Conservation (phyloP, 2,888 invertebrate genomes). For the Sisyra nigra region DNA sequence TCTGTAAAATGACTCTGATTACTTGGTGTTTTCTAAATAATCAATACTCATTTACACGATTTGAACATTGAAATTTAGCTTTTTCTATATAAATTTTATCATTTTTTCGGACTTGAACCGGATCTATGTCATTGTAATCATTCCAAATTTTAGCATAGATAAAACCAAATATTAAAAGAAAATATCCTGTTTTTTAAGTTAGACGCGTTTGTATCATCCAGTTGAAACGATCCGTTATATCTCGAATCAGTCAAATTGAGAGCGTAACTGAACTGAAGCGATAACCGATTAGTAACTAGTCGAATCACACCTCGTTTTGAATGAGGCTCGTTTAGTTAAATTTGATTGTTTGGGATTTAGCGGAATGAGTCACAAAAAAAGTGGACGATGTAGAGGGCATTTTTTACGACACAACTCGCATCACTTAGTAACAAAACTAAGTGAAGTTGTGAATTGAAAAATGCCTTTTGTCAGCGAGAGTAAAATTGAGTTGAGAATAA, state of each 20-base stretch:
- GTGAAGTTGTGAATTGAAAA: neutral
- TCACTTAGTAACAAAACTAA: neutral
- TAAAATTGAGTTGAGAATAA: conserved; percentile 37
- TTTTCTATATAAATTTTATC: neutral
- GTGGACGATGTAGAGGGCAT: neutral
- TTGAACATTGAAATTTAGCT: neutral
- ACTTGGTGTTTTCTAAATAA: neutral
- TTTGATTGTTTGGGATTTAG: neutral
- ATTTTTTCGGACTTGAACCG: neutral
- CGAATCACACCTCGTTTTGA: neutral
- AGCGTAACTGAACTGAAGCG: neutral
- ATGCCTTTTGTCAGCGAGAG: conserved; percentile 33
- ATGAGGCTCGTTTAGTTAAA: conserved; percentile 1
- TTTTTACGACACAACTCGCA: neutral
- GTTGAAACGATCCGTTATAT: neutral
- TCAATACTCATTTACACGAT: neutral
- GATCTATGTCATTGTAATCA: conserved; percentile 1
- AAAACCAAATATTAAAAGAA: neutral
- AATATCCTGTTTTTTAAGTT: neutral
- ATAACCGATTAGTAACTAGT: neutral
- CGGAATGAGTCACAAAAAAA: neutral
- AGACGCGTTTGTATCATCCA: neutral
- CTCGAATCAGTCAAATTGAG: neutral
- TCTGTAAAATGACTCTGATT: neutral
- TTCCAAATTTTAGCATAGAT: conserved; percentile 4